Conservation (phyloP, 2,113 vertebrate genomes). For the Aspiorhynchus laticeps region DNA sequence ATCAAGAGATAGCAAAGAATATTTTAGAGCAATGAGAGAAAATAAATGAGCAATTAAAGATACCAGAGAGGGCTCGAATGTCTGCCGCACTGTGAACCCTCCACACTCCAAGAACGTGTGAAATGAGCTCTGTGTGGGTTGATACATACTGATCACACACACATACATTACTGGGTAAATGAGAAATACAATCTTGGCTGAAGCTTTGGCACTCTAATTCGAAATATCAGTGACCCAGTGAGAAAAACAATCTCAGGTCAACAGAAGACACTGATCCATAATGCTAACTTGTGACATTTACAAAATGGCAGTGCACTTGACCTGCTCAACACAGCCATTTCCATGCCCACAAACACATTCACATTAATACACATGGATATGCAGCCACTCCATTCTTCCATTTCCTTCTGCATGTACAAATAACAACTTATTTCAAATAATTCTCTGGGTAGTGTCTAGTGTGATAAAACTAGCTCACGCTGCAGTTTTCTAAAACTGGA, state of each 20-base stretch:
- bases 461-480: neutral
- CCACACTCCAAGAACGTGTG: conserved; percentile 1
- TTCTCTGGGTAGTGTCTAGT: neutral
- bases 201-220: conserved; percentile 2
- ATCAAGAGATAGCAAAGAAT: conserved; percentile 32
- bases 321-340: neutral
- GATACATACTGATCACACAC: neutral
- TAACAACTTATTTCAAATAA: neutral
- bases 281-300: conserved; percentile 28
- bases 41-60: conserved; percentile 53
- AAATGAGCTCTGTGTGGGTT: conserved; percentile 32
- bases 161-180: conserved; percentile 18
- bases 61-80: conserved; percentile 21
- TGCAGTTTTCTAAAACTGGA: neutral
- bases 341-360: neutral
- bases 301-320: conserved; percentile 17
- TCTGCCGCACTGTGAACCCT: neutral
- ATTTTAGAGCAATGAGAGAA: conserved; percentile 49
- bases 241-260: conserved; percentile 24
- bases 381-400: neutral
- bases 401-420: neutral
- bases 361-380: neutral
- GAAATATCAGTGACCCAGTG: conserved; percentile 28
- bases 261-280: neutral
- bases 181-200: conserved; percentile 19